These are phyloP conservation scores for Monochamus alternatus DNA, from an alignment of 2,888 invertebrate species.

Conservation along the genomic window DNA sequence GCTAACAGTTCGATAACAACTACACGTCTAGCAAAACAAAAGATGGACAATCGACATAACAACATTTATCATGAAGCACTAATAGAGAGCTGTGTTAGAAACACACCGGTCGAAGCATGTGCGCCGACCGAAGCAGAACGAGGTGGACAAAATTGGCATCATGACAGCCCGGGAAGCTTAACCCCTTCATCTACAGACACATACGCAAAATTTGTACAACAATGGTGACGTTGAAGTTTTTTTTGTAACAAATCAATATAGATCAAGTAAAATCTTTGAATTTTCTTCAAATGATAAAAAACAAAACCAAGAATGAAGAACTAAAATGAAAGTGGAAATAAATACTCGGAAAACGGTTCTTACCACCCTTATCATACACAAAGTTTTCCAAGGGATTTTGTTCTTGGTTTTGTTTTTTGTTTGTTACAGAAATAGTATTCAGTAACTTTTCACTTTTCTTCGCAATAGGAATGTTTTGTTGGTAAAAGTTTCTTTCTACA, in stretches of 20 bases:
- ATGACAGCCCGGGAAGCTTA: constrained; percentile 96
- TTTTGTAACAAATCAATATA: not conserved
- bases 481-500: no score
- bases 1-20: not conserved
- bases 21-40: constrained; percentile 6
- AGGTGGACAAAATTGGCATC: constrained; percentile 96
- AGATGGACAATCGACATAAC: constrained; percentile 17
- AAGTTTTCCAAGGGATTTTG: no score
- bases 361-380: no score
- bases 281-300: not conserved
- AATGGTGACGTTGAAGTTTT: constrained; percentile 4
- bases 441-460: no score
- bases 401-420: no score
- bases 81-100: constrained; percentile 63
- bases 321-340: no score
- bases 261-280: not conserved
- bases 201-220: constrained; percentile 47
- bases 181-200: constrained; percentile 89
- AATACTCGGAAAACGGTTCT: no score
- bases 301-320: no score
- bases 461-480: no score
- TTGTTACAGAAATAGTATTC: no score
- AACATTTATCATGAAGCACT: constrained; percentile 42
- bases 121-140: constrained; percentile 96
- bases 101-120: constrained; percentile 97